Evolutionary conservation across 2,797 vertebrate genomes (phyloP), one percentile per base, ranked within the genome.

Genomic region (Triplophysa yarkandensis): DNA sequence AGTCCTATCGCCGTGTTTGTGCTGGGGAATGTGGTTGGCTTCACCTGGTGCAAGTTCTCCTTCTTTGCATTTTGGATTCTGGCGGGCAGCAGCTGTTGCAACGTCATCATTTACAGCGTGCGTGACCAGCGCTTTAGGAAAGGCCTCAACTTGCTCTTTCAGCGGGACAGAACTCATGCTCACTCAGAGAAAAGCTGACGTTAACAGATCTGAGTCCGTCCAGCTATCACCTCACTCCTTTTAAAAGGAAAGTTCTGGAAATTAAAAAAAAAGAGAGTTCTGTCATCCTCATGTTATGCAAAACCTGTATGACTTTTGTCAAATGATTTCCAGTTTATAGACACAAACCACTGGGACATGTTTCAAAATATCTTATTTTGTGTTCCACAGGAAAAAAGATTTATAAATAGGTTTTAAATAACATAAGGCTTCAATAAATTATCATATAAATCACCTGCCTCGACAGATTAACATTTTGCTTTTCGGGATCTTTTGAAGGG

Each of bases 1-100:
- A 84, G 89, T 4, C 93, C 93, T 30, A 92, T 94, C 4, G 92
- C 93, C 0, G 90, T 93, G 65, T 94, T 94, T 65, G 93, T 94
- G 71, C 87, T 94, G 4, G 93, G 94, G 25, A 93, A 91, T 1
- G 93, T 93, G 69, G 87, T 93, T 79, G 93, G 93, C 63, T 89
- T 93, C 83, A 87, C 87, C 19, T 95, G 94, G 93, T 94, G 93
- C 85, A 91, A 89, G 81, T 94, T 95, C 82, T 94, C 93, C 69
- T 95, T 93, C 68, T 87, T 93, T 25, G 92, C 94, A 72, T 95
- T 95, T 83, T 95, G 94, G 94, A 92, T 93, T 62, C 87, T 94
- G 76, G 86, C 93, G 9, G 91, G 91, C 68, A 95, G 93, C 86
- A 94, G 93, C 80, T 94, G 93, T 83, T 94, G 93, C 85, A 94